Evolutionary conservation across 2,888 invertebrate species (phyloP).

Genomic region (Ametastegia equiseti): DNA sequence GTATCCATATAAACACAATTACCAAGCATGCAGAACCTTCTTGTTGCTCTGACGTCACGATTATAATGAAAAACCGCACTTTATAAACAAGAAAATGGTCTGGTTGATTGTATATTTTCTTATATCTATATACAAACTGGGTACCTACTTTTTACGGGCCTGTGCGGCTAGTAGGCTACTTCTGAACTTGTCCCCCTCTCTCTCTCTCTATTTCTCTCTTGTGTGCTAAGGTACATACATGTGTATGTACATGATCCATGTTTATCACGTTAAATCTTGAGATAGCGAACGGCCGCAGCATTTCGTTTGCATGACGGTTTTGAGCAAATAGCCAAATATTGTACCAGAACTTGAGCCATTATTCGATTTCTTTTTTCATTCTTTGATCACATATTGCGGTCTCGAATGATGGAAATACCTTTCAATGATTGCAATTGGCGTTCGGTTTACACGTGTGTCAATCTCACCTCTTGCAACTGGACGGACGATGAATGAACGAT

Average conservation of each 20-base stretch:
- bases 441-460: too few relatives aligned
- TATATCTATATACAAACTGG: neutral
- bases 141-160: conserved; percentile 16
- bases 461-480: too few relatives aligned
- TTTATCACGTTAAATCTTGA: neutral
- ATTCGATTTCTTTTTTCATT: neutral
- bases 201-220: neutral
- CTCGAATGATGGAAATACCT: too few relatives aligned
- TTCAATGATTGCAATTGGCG: too few relatives aligned
- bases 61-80: neutral
- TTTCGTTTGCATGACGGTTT: neutral
- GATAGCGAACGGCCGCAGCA: neutral
- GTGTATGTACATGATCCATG: neutral
- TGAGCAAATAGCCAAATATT: neutral
- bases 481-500: neutral
- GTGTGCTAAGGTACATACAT: neutral
- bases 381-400: neutral
- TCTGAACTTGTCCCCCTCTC: neutral
- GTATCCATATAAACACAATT: too few relatives aligned
- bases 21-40: too few relatives aligned
- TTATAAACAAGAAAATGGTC: neutral
- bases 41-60: conserved; percentile 1
- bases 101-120: conserved; percentile 28
- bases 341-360: neutral
- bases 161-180: conserved; percentile 48